These are phyloP conservation scores for Turnix velox DNA, from an alignment of 2,113 vertebrate species.

Conservation along the genomic window DNA sequence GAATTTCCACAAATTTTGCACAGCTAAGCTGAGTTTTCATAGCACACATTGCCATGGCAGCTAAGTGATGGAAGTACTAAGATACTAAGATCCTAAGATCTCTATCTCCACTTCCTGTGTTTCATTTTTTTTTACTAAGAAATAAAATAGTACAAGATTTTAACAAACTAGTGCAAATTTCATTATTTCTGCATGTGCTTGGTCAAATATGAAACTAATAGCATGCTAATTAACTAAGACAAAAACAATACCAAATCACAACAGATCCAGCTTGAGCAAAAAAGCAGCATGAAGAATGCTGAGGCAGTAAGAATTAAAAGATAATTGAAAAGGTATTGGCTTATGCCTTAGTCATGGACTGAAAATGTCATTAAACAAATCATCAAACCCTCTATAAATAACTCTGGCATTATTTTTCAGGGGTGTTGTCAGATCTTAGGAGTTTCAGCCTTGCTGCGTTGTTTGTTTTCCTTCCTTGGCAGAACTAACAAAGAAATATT, in stretches of 20 bases:
- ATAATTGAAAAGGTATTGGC: neutral
- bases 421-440: neutral
- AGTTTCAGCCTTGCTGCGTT: neutral
- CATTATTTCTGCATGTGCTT: neutral
- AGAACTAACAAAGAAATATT: neutral
- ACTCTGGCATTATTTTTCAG: neutral
- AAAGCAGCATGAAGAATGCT: neutral
- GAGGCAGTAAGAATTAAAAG: neutral
- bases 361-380: neutral
- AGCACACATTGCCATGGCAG: neutral
- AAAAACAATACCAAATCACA: neutral
- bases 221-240: neutral
- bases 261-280: neutral
- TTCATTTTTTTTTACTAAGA: neutral
- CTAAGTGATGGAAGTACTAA: rapidly evolving
- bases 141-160: neutral
- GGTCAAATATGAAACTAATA: neutral
- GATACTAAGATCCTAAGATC: neutral
- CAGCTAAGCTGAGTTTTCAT: neutral
- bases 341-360: neutral
- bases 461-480: neutral
- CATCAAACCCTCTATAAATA: neutral
- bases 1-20: neutral
- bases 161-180: neutral
- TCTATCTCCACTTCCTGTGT: neutral